Base-by-base conservation (phyloP, 2,113 vertebrate genomes). In the Cyprinodon brontotheroides region DNA sequence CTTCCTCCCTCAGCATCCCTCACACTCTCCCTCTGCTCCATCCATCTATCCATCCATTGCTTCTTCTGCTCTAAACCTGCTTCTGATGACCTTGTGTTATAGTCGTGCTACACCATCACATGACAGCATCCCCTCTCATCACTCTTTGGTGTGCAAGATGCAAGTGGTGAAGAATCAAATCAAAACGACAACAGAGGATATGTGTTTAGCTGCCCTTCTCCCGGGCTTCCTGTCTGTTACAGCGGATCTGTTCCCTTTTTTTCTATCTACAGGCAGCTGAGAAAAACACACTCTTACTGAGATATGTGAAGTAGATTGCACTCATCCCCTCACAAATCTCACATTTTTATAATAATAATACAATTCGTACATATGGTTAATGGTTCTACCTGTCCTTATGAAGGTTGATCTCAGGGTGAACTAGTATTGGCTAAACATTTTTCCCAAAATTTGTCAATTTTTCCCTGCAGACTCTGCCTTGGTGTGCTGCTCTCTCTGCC, bases 41-140 rank as follows among this genome's bases (percentile, higher is more conserved):
- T 79, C 68, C 86, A 47, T 89, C 86, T 84, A 74, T 87, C 29
- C 29, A 29, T 75, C 50, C 12, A 48, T 77, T 72, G 75, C 41
- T 75, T 68, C 40, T 65, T 71, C 83, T 68, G 78, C 83, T 79
- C 80, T 12, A 84, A 91, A 88, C 63, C 78, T 77, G 83, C 90
- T 89, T 80, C 86, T 85, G 80, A 91, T 92, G 92, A 95, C 93
- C 93, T 94, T 94, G 92, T 89, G 83, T 92, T 88, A 84, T 29
- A 29, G 29, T 88, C 60, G 89, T 67, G 61, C 78, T 4, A 68
- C 80, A 39, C 66, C 72, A 70, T 81, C 80, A 82, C 79, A 80
- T 68, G 70, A 80, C 78, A 76, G 57, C 72, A 86, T 80, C 81
- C 68, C 76, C 77, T 47, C 9, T 41, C 45, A 15, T 62, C 53